phyloP scores from a whole-genome alignment of 2,888 invertebrate species.

The Dicroscelio sp. region DNA sequence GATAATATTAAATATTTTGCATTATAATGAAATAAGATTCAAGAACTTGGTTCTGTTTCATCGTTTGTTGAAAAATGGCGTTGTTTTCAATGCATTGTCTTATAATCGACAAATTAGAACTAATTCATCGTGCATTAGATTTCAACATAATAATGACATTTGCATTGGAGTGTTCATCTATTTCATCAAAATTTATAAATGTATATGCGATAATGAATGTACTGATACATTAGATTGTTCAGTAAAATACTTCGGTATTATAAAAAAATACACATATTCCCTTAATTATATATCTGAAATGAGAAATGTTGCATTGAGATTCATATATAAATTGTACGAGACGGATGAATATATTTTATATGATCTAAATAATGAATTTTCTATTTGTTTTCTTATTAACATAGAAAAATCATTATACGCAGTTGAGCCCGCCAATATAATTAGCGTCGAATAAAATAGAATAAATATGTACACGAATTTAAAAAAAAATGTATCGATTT shows the following conservation, averaged over 20 bases:
- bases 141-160: not conserved
- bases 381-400: constrained; percentile 12
- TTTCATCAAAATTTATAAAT: constrained; percentile 21
- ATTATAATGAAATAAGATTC: not conserved
- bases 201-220: constrained; percentile 8
- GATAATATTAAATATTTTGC: not conserved
- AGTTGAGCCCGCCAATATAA: too few relatives aligned
- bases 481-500: too few relatives aligned
- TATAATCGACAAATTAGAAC: constrained; percentile 12
- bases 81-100: not conserved
- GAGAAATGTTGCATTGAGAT: not conserved
- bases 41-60: not conserved
- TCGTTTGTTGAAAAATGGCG: not conserved
- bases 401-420: not conserved
- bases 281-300: not conserved
- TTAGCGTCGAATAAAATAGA: too few relatives aligned
- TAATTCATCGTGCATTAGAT: constrained; percentile 30
- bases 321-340: not conserved
- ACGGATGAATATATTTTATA: not conserved
- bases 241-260: not conserved
- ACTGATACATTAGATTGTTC: not conserved
- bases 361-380: not conserved
- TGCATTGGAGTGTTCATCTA: not conserved
- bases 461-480: too few relatives aligned
- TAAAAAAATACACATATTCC: not conserved